Base-by-base conservation (phyloP, 1,140 invertebrate genomes). In the Nasonia longicornis region DNA sequence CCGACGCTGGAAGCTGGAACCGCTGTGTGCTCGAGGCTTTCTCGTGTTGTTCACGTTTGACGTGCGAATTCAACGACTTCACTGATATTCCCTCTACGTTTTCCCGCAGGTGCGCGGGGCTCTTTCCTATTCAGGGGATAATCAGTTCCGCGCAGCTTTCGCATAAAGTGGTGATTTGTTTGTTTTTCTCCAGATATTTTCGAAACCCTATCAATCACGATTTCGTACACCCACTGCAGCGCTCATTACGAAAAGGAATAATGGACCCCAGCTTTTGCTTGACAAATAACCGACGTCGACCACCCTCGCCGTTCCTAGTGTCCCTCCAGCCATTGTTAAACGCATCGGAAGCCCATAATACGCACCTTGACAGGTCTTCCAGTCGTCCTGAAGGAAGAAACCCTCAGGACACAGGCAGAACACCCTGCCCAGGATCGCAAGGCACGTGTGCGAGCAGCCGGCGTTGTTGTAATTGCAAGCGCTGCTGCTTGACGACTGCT, bases 361-460 rank as follows among this genome's bases (percentile, higher is more conserved):
- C 73, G 3, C 83, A 87, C 93, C 94, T 87, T 91, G 88, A 83
- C 92, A 92, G 48, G 91, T 92, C 83, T 92, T 92, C 91, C 92
- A 93, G 84, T 93, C 92, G 45, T 90, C 88, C 31, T 91, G 88
- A 16, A 93, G 90, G 81, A 91, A 90, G 85, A 92, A 93, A 20
- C 93, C 93, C 64, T 92, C 91, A 2, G 93, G 93, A 87, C 94
- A 95, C 67, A 92, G 88, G 87, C 95, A 95, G 84, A 93, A 92
- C 77, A 93, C 94, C 20, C 92, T 91, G 12, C 94, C 94, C 85
- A 92, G 89, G 45, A 92, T 92, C 83, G 94, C 94, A 1, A 93
- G 86, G 89, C 92, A 93, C 85, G 93, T 93, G 81, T 93, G 92
- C 22, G 92, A 92, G 86, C 93, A 93, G 14, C 91, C 91, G 26